phyloP scores from a whole-genome alignment of 2,113 vertebrate genomes.

The Zingel zingel region DNA sequence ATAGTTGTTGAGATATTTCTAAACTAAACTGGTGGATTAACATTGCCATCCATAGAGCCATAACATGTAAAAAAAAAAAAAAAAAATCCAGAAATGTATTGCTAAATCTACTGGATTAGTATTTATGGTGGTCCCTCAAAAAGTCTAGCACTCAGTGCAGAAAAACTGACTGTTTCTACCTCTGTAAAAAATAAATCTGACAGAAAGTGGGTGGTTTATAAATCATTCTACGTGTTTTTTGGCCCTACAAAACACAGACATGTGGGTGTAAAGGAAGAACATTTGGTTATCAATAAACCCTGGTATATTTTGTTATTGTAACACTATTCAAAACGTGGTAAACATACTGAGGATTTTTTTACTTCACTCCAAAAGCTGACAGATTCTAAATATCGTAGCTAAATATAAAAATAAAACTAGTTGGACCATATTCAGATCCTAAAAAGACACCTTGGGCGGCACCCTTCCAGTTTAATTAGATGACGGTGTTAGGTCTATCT shows the following conservation, averaged over 20 bases:
- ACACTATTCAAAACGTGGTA: constrained; percentile 41
- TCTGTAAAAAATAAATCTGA: constrained; percentile 59
- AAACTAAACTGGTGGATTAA: neutral
- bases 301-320: constrained; percentile 42
- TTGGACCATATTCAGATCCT: neutral
- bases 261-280: constrained; percentile 58
- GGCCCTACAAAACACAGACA: constrained; percentile 54
- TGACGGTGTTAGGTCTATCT: constrained; percentile 40
- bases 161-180: constrained; percentile 34
- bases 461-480: constrained; percentile 61
- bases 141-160: constrained; percentile 3
- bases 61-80: neutral
- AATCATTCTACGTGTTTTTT: constrained; percentile 48
- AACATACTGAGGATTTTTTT: constrained; percentile 21
- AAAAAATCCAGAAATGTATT: constrained; percentile 15
- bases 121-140: constrained; percentile 15
- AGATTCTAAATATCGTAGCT: constrained; percentile 43
- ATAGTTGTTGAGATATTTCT: neutral
- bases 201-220: constrained; percentile 66
- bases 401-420: constrained; percentile 5
- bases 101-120: constrained; percentile 7
- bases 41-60: neutral
- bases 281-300: constrained; percentile 63
- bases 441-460: constrained; percentile 44
- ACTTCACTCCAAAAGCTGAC: constrained; percentile 22